Conservation (phyloP, 2,113 vertebrate species). For the Hydrochoerus hydrochaeris region DNA sequence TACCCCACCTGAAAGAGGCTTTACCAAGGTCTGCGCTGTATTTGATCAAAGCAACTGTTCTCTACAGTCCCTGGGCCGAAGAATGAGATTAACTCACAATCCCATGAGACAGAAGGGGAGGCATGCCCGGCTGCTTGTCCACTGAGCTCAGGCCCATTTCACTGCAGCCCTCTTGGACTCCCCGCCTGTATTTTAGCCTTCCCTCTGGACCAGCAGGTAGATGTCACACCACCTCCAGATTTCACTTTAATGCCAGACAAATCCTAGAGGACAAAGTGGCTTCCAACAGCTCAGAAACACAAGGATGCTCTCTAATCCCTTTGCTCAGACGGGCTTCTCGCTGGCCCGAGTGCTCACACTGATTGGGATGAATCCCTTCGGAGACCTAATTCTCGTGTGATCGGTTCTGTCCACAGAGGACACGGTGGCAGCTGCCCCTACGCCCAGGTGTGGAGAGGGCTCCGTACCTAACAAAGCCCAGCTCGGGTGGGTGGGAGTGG, state of each 20-base stretch:
- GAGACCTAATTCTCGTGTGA: not conserved
- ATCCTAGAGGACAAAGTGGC: not conserved
- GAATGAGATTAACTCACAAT: not conserved
- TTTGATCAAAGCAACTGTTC: not conserved
- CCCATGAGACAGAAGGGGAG: not conserved
- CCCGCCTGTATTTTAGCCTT: not conserved
- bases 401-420: not conserved
- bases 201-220: not conserved
- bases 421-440: not conserved
- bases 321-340: not conserved
- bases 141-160: not conserved
- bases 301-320: not conserved
- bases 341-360: not conserved
- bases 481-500: not conserved
- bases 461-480: not conserved
- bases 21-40: not conserved
- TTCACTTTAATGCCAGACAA: not conserved
- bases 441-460: not conserved
- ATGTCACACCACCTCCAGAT: not conserved
- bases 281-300: not conserved
- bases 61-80: no score
- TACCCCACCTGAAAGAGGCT: not conserved
- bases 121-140: fast-evolving
- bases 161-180: not conserved
- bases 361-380: not conserved